Base-by-base conservation (phyloP, 2,797 vertebrate genomes). In the Gallirallus australis region DNA sequence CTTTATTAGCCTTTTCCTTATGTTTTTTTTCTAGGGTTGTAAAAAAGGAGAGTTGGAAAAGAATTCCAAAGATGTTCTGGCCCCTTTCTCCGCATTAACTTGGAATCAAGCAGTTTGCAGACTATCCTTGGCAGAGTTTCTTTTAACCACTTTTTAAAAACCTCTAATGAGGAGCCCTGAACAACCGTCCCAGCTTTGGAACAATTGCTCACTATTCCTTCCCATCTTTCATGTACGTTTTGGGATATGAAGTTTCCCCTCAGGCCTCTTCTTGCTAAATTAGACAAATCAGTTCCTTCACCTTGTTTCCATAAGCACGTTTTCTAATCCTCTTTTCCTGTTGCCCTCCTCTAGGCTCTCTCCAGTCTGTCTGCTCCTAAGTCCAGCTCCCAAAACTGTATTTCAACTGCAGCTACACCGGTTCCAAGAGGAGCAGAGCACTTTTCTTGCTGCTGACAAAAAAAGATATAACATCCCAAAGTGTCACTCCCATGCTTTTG, bases 261-360 rank as follows among this genome's bases (percentile, higher is more conserved):
- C 65, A 83, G 76, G 82, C 65, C 65, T 83, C 87, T 78, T 95
- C 79, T 86, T 86, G 45, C 65, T 94, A 88, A 93, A 95, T 93
- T 61, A 83, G 85, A 95, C 77, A 91, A 88, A 94, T 95, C 60
- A 54, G 37, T 88, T 88, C 80, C 59, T 96, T 93, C 56, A 82
- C 88, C 65, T 91, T 89, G 59, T 93, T 95, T 94, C 82, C 70
- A 71, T 47, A 91, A 94, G 80, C 37, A 59, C 0, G 0, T 90
- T 93, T 91, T 71, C 69, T 91, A 91, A 96, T 88, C 59, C 47
- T 94, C 53, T 94, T 94, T 94, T 94, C 91, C 87, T 91, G 48
- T 64, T 89, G 39, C n/a, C 42, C 47, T 90, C 70, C 89, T 86
- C 86, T 82, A 59, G 63, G 81, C 14, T 95, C 77, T 84, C 40